These are phyloP conservation scores for Pogonomyrmex californicus DNA, from an alignment of 1,140 invertebrate species.

Conservation along the genomic window DNA sequence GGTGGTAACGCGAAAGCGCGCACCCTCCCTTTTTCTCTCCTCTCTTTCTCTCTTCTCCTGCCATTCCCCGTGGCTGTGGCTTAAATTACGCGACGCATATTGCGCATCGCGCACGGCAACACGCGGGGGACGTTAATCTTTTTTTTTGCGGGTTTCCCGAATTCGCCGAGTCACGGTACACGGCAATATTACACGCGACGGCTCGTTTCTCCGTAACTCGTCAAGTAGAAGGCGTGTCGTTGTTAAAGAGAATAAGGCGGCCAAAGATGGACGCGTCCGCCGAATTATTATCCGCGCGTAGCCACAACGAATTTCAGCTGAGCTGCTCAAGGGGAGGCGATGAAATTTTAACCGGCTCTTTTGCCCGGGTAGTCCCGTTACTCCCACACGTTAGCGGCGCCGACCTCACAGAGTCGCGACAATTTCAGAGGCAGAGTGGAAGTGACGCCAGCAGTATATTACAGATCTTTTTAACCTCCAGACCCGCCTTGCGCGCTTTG, in stretches of 20 bases:
- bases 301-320: slow-evolving; percentile 57
- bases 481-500: slow-evolving; percentile 83
- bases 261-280: neutral
- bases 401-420: slow-evolving; percentile 74
- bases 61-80: neutral
- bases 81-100: slow-evolving; percentile 51
- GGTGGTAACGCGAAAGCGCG: slow-evolving; percentile 59
- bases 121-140: slow-evolving; percentile 18
- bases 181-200: slow-evolving; percentile 5
- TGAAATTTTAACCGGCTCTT: slow-evolving; percentile 79
- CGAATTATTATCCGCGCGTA: slow-evolving; percentile 65
- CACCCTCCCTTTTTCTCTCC: neutral
- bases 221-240: slow-evolving; percentile 39
- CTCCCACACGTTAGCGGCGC: slow-evolving; percentile 66
- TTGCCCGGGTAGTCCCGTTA: slow-evolving; percentile 76
- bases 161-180: slow-evolving; percentile 22
- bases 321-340: slow-evolving; percentile 63
- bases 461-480: slow-evolving; percentile 84
- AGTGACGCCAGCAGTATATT: slow-evolving; percentile 83
- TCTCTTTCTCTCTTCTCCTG: neutral
- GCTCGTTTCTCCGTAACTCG: neutral
- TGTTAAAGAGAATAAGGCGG: slow-evolving; percentile 33
- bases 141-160: slow-evolving; percentile 27
- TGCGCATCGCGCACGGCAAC: slow-evolving; percentile 12
- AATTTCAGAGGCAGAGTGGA: slow-evolving; percentile 82